Base-by-base conservation (phyloP, 2,797 vertebrate genomes). In the Mormyrops attenuatus region DNA sequence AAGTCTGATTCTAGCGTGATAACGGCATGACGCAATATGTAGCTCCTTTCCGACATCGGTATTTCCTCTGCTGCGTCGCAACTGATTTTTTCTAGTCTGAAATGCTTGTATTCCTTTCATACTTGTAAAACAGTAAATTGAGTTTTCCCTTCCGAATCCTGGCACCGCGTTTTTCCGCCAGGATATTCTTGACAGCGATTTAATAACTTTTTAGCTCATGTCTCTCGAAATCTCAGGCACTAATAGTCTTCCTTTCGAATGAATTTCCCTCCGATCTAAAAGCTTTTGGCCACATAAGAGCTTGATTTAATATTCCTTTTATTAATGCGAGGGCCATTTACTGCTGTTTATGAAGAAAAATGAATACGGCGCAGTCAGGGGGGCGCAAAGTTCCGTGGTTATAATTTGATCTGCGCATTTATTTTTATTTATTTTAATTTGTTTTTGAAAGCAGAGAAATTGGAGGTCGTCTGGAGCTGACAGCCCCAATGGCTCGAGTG, bases 291-390 rank as follows among this genome's bases (percentile, higher is more conserved):
- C 88, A 89, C 91, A 89, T 88, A 91, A 90, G 89, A 91, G 91
- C 90, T 91, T 92, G 93, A 93, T 94, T 94, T 93, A 94, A 94
- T 93, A 93, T 93, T 93, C 90, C 26, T 53, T 91, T 92, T 92
- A 93, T 93, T 94, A 94, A 93, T 93, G 91, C 41, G 91, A 92
- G 91, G 93, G 92, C 93, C 92, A 93, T 91, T 86, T 90, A 90
- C 89, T 89, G 90, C 91, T 44, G 91, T 53, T 89, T 57, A 85
- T 88, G 89, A 90, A 92, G 93, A 93, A 92, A 93, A 92, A 93
- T 93, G 91, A 93, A 89, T 60, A 1, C 2, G 41, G 88, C 89
- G 20, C 92, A 52, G 90, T 87, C 87, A 88, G 53, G 89, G 89
- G 90, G 91, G 89, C 88, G 55, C 88, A 41, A 90, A 91, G 90